A percentile compares a stretch with the other conserved stretches of the same genome.
Evolutionary conservation across 2,113 vertebrate genomes (phyloP).

Genomic region (Gadus chalcogrammus): DNA sequence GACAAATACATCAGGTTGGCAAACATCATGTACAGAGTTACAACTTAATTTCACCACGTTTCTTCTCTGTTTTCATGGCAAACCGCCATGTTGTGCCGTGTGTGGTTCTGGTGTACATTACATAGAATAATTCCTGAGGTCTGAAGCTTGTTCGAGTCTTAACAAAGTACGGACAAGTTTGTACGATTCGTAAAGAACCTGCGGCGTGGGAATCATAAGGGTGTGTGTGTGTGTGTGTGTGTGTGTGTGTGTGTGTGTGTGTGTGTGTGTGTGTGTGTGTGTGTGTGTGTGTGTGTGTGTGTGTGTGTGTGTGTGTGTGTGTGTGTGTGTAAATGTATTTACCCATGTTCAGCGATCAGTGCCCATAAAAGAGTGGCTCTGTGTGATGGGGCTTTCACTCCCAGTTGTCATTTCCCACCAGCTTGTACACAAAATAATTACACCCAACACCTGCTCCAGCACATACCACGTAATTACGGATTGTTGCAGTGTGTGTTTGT

Average conservation of each 20-base stretch:
- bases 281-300: too few species aligned
- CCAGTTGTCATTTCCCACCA: constrained; percentile 60
- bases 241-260: constrained; percentile 21
- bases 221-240: constrained; percentile 9
- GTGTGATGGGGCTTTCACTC: constrained; percentile 46
- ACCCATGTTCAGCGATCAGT: not conserved
- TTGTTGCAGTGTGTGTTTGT: not conserved
- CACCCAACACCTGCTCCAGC: constrained; percentile 55
- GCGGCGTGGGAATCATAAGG: too few species aligned
- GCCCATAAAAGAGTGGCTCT: constrained; percentile 28
- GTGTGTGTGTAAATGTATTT: constrained; percentile 12
- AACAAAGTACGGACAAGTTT: too few species aligned
- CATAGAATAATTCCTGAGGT: too few species aligned
- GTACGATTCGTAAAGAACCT: too few species aligned
- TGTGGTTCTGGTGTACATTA: too few species aligned
- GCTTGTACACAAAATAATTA: constrained; percentile 65
- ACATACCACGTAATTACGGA: constrained; percentile 12
- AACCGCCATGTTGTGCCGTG: too few species aligned
- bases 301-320: not conserved
- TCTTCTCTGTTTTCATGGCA: too few species aligned
- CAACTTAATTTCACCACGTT: too few species aligned
- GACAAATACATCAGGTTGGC: too few species aligned
- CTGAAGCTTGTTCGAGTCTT: too few species aligned
- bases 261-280: constrained; percentile 19
- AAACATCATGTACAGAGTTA: too few species aligned